A percentile compares a stretch with the other conserved stretches of the same genome.
Conservation (phyloP, 1,140 invertebrate species). For the Phymorhynchus buccinoides region DNA sequence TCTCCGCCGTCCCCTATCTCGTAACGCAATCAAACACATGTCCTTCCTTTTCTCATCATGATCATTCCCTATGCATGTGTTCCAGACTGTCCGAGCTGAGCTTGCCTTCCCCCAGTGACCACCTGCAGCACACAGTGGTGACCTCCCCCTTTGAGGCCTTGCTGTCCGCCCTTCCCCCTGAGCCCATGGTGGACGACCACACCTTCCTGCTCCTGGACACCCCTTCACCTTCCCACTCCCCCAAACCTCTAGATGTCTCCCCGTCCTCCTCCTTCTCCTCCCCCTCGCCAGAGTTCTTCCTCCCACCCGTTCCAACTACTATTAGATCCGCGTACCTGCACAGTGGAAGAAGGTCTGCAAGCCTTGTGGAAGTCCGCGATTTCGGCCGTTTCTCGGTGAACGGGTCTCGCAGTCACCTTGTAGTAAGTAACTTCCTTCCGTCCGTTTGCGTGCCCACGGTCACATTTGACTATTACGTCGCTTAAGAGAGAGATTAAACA, state of each 20-base stretch:
- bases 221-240: background rate
- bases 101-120: constrained; percentile 22
- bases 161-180: background rate
- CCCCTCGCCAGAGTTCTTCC: background rate
- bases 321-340: constrained; percentile 5
- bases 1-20: too few relatives aligned
- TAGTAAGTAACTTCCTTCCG: background rate
- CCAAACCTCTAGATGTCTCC: too few relatives aligned
- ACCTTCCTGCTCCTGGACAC: background rate
- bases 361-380: background rate
- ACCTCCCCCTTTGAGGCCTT: constrained; percentile 4
- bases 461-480: too few relatives aligned
- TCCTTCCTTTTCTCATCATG: too few relatives aligned
- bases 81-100: constrained; percentile 20
- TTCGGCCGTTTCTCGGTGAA: background rate
- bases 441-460: too few relatives aligned
- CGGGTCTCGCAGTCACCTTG: background rate
- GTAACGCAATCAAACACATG: too few relatives aligned
- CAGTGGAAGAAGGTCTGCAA: background rate
- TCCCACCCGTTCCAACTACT: background rate
- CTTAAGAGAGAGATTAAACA: too few relatives aligned
- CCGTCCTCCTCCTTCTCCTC: background rate
- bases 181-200: constrained; percentile 30
- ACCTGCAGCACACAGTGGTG: constrained; percentile 4
- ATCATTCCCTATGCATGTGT: background rate